Percentiles rank a stretch among this genome's conserved stretches.
These are phyloP conservation scores for Gavialis gangeticus DNA, from an alignment of 2,113 vertebrate genomes.

Conservation along the genomic window DNA sequence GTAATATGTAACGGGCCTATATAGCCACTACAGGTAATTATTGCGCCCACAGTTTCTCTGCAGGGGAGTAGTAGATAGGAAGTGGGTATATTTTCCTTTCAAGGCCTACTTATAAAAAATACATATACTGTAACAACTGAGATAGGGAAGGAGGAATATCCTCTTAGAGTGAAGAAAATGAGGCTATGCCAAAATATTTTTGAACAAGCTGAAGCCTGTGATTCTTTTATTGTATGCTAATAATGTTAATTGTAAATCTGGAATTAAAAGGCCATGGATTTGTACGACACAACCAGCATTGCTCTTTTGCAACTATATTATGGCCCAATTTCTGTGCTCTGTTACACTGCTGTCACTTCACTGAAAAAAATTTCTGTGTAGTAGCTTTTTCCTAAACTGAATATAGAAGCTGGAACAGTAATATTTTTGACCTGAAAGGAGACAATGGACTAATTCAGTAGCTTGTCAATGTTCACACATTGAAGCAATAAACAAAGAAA, in stretches of 20 bases:
- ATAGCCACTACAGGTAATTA: too few relatives aligned
- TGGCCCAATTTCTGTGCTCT: not conserved
- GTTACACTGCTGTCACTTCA: not conserved
- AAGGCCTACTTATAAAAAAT: not conserved
- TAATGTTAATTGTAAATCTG: not conserved
- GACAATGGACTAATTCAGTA: not conserved
- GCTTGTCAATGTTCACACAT: not conserved
- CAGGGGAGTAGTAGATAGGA: too few relatives aligned
- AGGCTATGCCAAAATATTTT: not conserved
- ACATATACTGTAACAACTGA: not conserved
- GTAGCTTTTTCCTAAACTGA: constrained; percentile 15
- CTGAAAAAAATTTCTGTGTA: not conserved
- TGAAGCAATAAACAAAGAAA: not conserved
- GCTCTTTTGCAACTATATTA: not conserved
- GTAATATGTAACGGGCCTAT: too few relatives aligned
- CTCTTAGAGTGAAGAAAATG: not conserved
- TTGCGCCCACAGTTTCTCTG: too few relatives aligned
- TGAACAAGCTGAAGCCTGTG: not conserved
- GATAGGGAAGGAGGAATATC: not conserved
- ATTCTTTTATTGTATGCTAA: not conserved
- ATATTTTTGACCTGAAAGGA: not conserved
- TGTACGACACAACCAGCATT: not conserved
- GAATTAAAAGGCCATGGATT: not conserved
- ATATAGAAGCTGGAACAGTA: not conserved
- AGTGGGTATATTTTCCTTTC: not conserved